A percentile compares a stretch with the other conserved stretches of the same genome.
phyloP scores from a whole-genome alignment of 2,888 invertebrate species.

The Oegoconia quadripuncta region DNA sequence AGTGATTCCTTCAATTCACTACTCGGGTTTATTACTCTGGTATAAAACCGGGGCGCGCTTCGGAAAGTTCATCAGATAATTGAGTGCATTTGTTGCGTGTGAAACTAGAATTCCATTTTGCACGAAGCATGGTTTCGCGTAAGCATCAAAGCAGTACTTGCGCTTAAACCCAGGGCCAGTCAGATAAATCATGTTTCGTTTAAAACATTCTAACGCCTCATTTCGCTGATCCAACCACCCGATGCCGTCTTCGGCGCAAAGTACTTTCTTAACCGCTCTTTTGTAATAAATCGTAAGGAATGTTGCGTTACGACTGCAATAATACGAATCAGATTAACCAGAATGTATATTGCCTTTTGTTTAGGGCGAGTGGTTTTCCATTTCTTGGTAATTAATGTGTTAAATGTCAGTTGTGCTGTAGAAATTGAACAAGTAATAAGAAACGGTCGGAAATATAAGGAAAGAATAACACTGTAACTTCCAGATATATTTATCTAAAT shows the following conservation, averaged over 20 bases:
- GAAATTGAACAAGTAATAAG: not conserved
- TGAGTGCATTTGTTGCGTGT: slow-evolving; percentile 76
- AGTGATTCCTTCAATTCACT: not conserved
- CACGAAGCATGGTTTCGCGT: slow-evolving; percentile 61
- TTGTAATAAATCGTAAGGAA: slow-evolving; percentile 68
- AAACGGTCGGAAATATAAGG: not conserved
- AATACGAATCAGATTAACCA: slow-evolving; percentile 68
- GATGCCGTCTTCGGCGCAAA: slow-evolving; percentile 51
- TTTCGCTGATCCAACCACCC: slow-evolving; percentile 57
- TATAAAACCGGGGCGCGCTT: slow-evolving; percentile 1
- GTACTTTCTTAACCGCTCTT: slow-evolving; percentile 62
- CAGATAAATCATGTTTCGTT: slow-evolving; percentile 55
- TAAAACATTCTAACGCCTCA: slow-evolving; percentile 56
- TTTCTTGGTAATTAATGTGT: slow-evolving; percentile 53
- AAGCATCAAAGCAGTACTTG: slow-evolving; percentile 58
- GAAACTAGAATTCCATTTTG: slow-evolving; percentile 76
- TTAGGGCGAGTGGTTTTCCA: slow-evolving; percentile 43
- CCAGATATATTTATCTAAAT: no score
- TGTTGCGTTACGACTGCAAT: slow-evolving; percentile 65
- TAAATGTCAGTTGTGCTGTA: slow-evolving; percentile 25
- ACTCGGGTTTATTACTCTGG: not conserved
- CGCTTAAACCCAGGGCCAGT: slow-evolving; percentile 46
- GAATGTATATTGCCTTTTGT: slow-evolving; percentile 59
- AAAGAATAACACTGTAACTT: not conserved
- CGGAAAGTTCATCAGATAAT: slow-evolving; percentile 75